Conservation (phyloP, 2,797 vertebrate species). For the Sebastes goodei region DNA sequence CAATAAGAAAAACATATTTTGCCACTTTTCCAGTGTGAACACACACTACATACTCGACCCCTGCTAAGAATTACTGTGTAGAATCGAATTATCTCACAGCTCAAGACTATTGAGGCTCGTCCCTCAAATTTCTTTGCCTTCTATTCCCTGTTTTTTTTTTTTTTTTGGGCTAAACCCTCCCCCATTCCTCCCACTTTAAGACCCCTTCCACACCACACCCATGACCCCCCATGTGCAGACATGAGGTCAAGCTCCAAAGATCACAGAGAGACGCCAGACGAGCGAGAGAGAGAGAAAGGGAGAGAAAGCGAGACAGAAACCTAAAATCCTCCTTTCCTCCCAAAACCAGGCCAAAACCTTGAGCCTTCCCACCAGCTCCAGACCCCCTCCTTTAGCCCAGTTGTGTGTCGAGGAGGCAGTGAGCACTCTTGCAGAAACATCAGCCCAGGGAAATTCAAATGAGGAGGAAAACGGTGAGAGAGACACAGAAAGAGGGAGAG, state of each 20-base stretch:
- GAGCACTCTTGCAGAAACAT: slow-evolving; percentile 98
- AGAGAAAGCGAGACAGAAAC: slow-evolving; percentile 61
- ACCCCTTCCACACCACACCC: slow-evolving; percentile 71
- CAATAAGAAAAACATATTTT: not conserved
- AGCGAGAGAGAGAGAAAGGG: slow-evolving; percentile 30
- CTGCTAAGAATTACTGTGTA: slow-evolving; percentile 25
- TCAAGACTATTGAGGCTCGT: slow-evolving; percentile 59
- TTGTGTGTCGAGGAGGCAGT: slow-evolving; percentile 79
- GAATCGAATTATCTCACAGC: slow-evolving; percentile 38
- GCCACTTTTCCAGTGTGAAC: not conserved
- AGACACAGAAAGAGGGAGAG: slow-evolving; percentile 60
- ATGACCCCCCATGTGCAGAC: slow-evolving; percentile 82
- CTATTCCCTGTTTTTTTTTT: slow-evolving; percentile 46
- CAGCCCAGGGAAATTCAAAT: slow-evolving; percentile 95
- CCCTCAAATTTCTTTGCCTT: slow-evolving; percentile 67
- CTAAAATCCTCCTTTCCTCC: slow-evolving; percentile 73
- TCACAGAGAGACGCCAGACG: slow-evolving; percentile 83
- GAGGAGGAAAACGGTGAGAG: slow-evolving; percentile 80
- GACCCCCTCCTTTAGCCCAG: slow-evolving; percentile 71
- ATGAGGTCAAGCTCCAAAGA: slow-evolving; percentile 86
- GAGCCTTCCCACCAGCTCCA: slow-evolving; percentile 72
- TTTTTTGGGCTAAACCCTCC: slow-evolving; percentile 37
- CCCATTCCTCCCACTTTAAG: slow-evolving; percentile 58
- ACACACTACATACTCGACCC: not conserved
- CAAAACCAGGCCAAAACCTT: slow-evolving; percentile 74